phyloP scores from a whole-genome alignment of 1,140 invertebrate species.

The Mizuhopecten yessoensis region DNA sequence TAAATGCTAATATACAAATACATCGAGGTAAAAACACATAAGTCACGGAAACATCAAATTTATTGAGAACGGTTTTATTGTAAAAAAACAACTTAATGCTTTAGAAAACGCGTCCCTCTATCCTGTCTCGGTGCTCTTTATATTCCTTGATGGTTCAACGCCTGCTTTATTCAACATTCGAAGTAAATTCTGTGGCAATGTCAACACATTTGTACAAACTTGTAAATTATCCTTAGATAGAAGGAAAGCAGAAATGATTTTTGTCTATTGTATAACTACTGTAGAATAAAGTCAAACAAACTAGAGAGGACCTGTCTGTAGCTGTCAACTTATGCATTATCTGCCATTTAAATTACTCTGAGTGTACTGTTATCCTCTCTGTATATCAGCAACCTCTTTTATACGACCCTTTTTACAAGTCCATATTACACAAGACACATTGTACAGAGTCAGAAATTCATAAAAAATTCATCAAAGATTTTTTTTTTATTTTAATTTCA shows the following conservation, averaged over 20 bases:
- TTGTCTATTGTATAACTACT: too few relatives aligned
- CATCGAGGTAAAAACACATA: background rate
- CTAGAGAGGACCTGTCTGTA: too few relatives aligned
- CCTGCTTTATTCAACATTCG: background rate
- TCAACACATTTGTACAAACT: background rate
- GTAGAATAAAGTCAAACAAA: too few relatives aligned
- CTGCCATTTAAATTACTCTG: too few relatives aligned
- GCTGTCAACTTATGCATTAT: too few relatives aligned
- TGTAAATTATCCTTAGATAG: background rate
- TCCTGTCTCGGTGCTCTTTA: background rate
- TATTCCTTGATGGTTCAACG: background rate
- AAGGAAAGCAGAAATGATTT: background rate
- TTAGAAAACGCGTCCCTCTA: background rate
- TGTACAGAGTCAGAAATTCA: too few relatives aligned
- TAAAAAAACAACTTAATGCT: background rate
- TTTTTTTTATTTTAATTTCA: too few relatives aligned
- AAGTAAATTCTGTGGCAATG: background rate
- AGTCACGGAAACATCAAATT: background rate
- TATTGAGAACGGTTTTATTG: background rate
- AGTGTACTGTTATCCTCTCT: too few relatives aligned
- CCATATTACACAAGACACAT: too few relatives aligned
- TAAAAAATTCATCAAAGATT: too few relatives aligned
- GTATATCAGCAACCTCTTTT: too few relatives aligned
- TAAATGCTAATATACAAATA: constrained; percentile 1
- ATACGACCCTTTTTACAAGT: too few relatives aligned